A percentile compares a stretch with the other conserved stretches of the same genome.
Conservation (phyloP, 1,140 invertebrate species). For the Brachystomella parvula region DNA sequence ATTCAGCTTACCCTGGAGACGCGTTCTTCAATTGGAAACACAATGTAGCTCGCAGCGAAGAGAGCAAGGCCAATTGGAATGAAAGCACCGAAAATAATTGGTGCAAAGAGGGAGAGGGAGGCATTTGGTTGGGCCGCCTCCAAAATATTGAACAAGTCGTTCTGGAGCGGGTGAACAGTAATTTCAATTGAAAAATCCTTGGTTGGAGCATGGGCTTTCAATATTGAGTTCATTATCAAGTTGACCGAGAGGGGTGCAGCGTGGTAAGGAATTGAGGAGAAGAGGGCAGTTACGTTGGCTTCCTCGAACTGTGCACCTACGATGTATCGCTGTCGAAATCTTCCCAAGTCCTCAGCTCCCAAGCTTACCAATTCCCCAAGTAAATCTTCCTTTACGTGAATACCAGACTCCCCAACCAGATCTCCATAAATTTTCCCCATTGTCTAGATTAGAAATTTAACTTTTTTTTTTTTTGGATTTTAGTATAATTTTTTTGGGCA, state of each 20-base stretch:
- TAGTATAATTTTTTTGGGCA: not conserved
- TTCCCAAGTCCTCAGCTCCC: not conserved
- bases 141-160: conserved; percentile 26
- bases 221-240: conserved; percentile 50
- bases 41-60: conserved; percentile 63
- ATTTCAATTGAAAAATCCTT: conserved; percentile 50
- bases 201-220: conserved; percentile 38
- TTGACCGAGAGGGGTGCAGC: conserved; percentile 55
- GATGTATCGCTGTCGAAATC: conserved; percentile 28
- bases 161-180: conserved; percentile 58
- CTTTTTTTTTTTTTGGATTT: too few relatives aligned
- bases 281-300: conserved; percentile 39
- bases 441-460: not conserved
- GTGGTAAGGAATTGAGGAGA: conserved; percentile 55
- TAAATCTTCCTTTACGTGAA: not conserved
- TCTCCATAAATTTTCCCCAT: conserved; percentile 5
- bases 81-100: conserved; percentile 34
- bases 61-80: conserved; percentile 46
- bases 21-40: conserved; percentile 59
- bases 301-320: conserved; percentile 27
- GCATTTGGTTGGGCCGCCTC: conserved; percentile 18
- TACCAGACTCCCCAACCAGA: not conserved
- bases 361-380: not conserved
- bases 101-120: conserved; percentile 7
- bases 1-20: conserved; percentile 40